Evolutionary conservation across 2,797 vertebrate species (phyloP), one percentile per base, ranked within the genome.

Genomic region (Myotis pilosus): DNA sequence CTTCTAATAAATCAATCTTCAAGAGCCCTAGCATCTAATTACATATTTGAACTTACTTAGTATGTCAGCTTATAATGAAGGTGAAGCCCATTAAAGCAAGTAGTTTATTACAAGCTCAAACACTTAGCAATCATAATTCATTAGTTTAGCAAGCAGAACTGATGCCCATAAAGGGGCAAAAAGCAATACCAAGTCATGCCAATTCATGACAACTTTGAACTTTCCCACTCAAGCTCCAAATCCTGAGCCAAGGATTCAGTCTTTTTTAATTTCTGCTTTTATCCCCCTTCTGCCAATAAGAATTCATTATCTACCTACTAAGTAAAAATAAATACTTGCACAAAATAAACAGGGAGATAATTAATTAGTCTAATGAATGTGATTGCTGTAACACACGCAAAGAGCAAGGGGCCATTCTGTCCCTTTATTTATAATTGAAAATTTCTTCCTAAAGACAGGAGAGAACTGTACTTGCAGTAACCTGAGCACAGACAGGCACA

Each of bases 1-100:
- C 82, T 64, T 19, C 83, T 96, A 97, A 96, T 97, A 97, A 97
- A 97, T 97, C 85, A 92, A 49, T 89, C 88, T 95, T 96, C 83
- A 96, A 94, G 88, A 96, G 60, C 49, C 86, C 88, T 94, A 89
- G 25, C 78, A 94, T 71, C 93, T 97, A 96, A 97, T 97, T 97
- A 96, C 13, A 0, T 16, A 95, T 97, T 95, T 97, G 95, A 92
- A 87, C 69, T 72, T 95, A 95, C 6, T 93, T 38, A 92, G 76
- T 96, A 66, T 89, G 96, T 96, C 94, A 96, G 75, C 87, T 91
- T 17, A 3, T 95, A 97, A 97, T 95, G 93, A 97, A 97, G 87
- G 97, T 86, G 75, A 97, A 97, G 68, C 55, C 68, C 91, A 85
- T 96, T 95, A 97, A 96, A 96, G 83, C 33, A 94, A 92, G 92